Evolutionary conservation across 2,797 vertebrate species (phyloP).

Genomic region (Hoplostethus mediterraneus): DNA sequence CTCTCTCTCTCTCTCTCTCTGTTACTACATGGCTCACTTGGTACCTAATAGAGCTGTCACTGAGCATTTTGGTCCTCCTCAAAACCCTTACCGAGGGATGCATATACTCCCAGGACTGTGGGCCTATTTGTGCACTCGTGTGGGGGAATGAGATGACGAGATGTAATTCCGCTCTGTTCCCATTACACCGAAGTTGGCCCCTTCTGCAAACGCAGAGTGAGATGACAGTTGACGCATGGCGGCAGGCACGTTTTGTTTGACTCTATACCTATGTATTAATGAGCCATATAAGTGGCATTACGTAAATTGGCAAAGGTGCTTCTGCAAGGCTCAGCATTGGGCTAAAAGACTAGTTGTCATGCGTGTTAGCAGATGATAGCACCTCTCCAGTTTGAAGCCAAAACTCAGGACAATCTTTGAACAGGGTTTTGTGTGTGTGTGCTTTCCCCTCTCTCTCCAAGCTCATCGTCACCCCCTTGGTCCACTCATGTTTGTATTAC

Average conservation of each 20-base stretch:
- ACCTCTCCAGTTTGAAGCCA: constrained; percentile 10
- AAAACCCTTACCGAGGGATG: constrained; percentile 64
- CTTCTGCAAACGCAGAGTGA: constrained; percentile 35
- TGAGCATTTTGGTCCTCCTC: constrained; percentile 71
- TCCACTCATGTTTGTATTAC: constrained; percentile 60
- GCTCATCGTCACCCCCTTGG: constrained; percentile 54
- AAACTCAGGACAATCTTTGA: constrained; percentile 28
- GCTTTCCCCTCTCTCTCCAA: constrained; percentile 49
- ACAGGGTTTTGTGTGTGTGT: constrained; percentile 39
- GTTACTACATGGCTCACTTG: constrained; percentile 76
- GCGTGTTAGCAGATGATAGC: constrained; percentile 1
- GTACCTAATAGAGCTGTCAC: constrained; percentile 81
- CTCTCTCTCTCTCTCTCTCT: constrained; percentile 19
- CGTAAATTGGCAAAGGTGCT: neutral
- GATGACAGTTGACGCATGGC: constrained; percentile 55
- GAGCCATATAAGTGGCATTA: neutral
- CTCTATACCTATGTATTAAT: neutral
- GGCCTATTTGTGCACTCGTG: constrained; percentile 64
- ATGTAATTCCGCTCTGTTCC: constrained; percentile 57
- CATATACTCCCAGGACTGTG: constrained; percentile 65
- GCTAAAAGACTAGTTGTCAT: neutral
- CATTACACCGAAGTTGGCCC: constrained; percentile 32
- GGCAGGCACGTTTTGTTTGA: neutral
- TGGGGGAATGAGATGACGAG: constrained; percentile 51
- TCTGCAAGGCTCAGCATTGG: constrained; percentile 1